Conservation (phyloP, 2,797 vertebrate genomes). For the Hydrolagus colliei region DNA sequence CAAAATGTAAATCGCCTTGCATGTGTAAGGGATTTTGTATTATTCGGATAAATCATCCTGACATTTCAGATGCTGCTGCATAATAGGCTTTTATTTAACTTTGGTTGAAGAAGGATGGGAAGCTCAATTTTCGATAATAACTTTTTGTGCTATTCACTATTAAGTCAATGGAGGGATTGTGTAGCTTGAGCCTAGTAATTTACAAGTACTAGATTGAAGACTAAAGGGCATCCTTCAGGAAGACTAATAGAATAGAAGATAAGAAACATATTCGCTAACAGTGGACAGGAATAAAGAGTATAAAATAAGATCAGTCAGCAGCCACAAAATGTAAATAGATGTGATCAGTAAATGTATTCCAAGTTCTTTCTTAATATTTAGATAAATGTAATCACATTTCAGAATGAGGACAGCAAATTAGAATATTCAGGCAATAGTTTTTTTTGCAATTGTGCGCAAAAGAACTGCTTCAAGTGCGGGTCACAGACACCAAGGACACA, state of each 20-base stretch:
- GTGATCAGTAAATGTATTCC: neutral
- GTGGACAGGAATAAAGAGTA: neutral
- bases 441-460: neutral
- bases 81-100: constrained; percentile 10
- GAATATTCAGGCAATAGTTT: neutral
- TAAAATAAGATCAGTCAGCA: neutral
- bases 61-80: constrained; percentile 6
- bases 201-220: neutral
- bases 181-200: neutral
- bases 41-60: constrained; percentile 14
- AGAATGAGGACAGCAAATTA: neutral
- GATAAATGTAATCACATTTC: neutral
- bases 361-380: neutral
- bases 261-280: neutral
- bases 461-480: neutral
- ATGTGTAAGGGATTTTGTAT: constrained; percentile 7
- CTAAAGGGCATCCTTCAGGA: neutral
- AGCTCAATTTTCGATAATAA: neutral
- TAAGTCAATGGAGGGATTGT: neutral
- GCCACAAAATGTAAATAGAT: neutral
- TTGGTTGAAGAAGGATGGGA: neutral
- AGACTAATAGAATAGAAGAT: neutral
- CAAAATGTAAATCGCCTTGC: neutral
- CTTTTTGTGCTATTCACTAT: neutral
- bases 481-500: neutral